These are phyloP conservation scores for Aphidius colemani DNA, from an alignment of 2,888 invertebrate genomes.

Conservation along the genomic window DNA sequence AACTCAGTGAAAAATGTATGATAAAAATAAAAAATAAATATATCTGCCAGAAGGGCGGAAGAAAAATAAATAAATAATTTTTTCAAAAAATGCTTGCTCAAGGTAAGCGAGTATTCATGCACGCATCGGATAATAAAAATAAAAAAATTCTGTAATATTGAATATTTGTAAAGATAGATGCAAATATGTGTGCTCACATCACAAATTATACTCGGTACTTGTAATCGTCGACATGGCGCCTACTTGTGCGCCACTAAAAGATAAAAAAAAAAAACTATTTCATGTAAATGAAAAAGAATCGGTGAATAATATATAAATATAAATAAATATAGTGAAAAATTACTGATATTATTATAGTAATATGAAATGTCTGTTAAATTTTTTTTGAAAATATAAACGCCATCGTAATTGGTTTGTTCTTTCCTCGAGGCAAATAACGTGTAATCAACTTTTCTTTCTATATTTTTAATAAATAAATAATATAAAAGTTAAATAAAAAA, in stretches of 20 bases:
- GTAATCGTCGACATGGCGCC: constrained; percentile 36
- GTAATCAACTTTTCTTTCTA: constrained; percentile 23
- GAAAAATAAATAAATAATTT: constrained; percentile 3
- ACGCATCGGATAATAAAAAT: background rate
- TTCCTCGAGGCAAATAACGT: constrained; percentile 13
- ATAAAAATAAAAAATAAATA: no score
- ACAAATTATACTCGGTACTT: constrained; percentile 5
- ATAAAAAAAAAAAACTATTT: constrained; percentile 4
- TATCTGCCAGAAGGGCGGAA: no score
- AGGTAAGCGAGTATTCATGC: constrained; percentile 2
- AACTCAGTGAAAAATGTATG: no score
- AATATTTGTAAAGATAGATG: no score
- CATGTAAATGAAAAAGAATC: constrained; percentile 1
- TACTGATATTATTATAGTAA: no score
- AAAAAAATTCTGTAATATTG: no score
- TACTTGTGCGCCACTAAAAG: constrained; percentile 27
- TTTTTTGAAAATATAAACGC: background rate
- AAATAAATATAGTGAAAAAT: background rate
- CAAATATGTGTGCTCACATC: constrained; percentile 18
- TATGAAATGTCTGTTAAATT: background rate
- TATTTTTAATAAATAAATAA: constrained; percentile 6
- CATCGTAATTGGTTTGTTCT: constrained; percentile 27
- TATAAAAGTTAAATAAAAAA: background rate
- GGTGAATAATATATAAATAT: constrained; percentile 9
- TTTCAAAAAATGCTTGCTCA: constrained; percentile 21